These are phyloP conservation scores for Pseudomyrmex concolor DNA, from an alignment of 1,140 invertebrate genomes.

Conservation along the genomic window DNA sequence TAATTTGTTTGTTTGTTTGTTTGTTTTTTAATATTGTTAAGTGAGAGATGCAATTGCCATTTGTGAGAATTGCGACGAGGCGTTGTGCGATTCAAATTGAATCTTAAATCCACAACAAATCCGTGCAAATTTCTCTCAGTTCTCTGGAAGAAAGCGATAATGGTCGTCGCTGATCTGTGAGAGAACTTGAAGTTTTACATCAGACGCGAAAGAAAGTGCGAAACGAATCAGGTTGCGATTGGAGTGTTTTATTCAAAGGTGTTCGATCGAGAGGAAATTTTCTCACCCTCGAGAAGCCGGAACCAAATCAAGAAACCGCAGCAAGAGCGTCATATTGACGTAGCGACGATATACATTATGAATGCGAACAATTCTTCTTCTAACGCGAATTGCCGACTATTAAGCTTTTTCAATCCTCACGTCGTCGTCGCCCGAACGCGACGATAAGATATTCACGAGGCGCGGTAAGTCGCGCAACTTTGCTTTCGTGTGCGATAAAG, in stretches of 20 bases:
- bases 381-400: conserved; percentile 54
- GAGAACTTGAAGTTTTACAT: conserved; percentile 68
- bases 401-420: conserved; percentile 20
- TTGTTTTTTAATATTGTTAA: neutral
- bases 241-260: conserved; percentile 74
- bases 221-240: conserved; percentile 54
- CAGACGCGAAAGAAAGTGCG: conserved; percentile 64
- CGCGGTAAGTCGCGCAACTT: conserved; percentile 43
- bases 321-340: conserved; percentile 3
- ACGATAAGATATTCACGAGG: conserved; percentile 70
- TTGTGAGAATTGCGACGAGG: neutral
- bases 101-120: neutral
- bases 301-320: conserved; percentile 22
- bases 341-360: conserved; percentile 67
- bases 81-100: neutral
- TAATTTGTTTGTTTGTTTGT: too few species aligned
- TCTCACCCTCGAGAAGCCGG: conserved; percentile 51
- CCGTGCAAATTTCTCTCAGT: neutral
- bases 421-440: conserved; percentile 3
- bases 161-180: conserved; percentile 54
- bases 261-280: conserved; percentile 71
- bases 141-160: conserved; percentile 24
- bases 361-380: conserved; percentile 45
- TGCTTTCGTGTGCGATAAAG: conserved; percentile 61
- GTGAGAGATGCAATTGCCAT: neutral